Percentiles rank a stretch among this genome's conserved stretches.
phyloP scores from a whole-genome alignment of 2,113 vertebrate species.

The Gallinago jamesoni region DNA sequence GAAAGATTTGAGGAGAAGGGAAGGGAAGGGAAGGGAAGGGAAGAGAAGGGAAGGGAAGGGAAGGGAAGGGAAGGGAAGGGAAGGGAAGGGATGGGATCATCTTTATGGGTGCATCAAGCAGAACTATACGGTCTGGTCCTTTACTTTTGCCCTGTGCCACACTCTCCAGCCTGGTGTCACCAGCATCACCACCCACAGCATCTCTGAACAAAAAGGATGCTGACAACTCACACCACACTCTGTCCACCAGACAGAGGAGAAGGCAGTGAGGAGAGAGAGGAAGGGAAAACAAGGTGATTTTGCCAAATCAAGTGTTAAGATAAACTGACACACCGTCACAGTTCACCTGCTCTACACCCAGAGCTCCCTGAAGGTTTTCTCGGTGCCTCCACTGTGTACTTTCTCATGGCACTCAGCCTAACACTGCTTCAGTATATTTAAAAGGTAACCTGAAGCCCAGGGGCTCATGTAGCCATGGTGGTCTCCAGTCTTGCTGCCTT shows the following conservation, averaged over 20 bases:
- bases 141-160: background rate
- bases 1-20: background rate
- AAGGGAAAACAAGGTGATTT: background rate
- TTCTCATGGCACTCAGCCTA: background rate
- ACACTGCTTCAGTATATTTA: background rate
- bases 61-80: no score
- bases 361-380: background rate
- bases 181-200: background rate
- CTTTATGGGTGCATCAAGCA: background rate
- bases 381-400: background rate
- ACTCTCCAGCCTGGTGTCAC: background rate
- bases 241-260: rapidly evolving
- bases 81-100: no score
- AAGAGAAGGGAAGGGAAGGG: no score
- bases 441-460: background rate
- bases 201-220: background rate
- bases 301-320: background rate
- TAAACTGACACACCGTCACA: background rate
- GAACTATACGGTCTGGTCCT: background rate
- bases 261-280: background rate
- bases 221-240: background rate
- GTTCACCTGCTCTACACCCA: background rate
- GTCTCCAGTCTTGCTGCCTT: background rate
- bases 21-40: no score
- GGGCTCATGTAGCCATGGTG: background rate